Base-by-base conservation (phyloP, 2,797 vertebrate species). In the Trachurus trachurus region DNA sequence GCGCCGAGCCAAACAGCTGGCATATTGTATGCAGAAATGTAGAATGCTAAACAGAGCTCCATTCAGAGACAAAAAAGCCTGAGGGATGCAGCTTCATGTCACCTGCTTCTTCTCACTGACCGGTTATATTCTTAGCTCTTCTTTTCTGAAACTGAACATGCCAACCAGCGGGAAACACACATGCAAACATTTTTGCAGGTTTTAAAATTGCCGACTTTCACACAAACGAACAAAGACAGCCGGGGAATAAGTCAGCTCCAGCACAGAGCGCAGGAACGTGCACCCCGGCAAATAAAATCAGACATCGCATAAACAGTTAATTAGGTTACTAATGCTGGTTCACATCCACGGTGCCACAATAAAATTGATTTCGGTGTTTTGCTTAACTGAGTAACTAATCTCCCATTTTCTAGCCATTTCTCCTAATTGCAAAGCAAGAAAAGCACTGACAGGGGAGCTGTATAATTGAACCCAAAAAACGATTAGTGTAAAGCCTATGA, bases 351-450 rank as follows among this genome's bases (percentile, higher is more conserved):
- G 74, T 26, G 16, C 70, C 3, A 78, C 85, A 64, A 90, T 88
- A 86, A 91, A 89, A 93, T 90, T 81, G 88, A 92, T 90, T 90
- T 88, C 17, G 2, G 34, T 77, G 85, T 87, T 88, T 91, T 85
- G 88, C 89, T 85, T 83, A 90, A 89, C 84, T 69, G 87, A 81
- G 82, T 89, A 84, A 89, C 90, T 92, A 93, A 94, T 92, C 76
- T 89, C 76, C 83, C 83, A 73, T 90, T 88, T 92, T 87, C 73
- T 31, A 21, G 74, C 72, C 59, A 83, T 91, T 88, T 80, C 87
- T 84, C 71, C 83, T 92, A 94, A 93, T 92, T 93, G 86, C 89
- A 76, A 89, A 89, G 77, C 83, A 26, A 80, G 64, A 66, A 69
- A 80, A 86, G 79, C 83, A 68, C 85, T 77, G 86, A 89, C 88